A percentile compares a stretch with the other conserved stretches of the same genome.
phyloP scores from a whole-genome alignment of 1,140 invertebrate genomes.

The Monomorium pharaonis region DNA sequence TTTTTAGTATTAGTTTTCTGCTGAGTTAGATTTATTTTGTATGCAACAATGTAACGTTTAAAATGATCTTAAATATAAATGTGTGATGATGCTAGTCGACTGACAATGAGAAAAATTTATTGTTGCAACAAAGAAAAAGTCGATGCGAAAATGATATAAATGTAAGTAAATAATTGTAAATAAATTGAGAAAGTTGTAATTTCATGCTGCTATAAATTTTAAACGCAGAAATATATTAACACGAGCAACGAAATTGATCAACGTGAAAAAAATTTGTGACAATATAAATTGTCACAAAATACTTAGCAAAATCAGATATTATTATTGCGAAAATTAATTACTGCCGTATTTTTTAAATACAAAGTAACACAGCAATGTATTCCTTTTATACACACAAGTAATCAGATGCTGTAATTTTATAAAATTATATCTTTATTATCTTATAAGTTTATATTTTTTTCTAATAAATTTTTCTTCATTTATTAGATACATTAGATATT shows the following conservation, averaged over 20 bases:
- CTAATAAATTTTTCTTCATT: background rate
- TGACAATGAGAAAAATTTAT: slow-evolving; percentile 44
- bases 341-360: slow-evolving; percentile 32
- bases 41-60: slow-evolving; percentile 42
- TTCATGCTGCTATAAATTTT: slow-evolving; percentile 29
- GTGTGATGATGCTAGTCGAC: slow-evolving; percentile 67
- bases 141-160: slow-evolving; percentile 46
- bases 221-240: slow-evolving; percentile 25
- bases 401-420: background rate
- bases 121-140: slow-evolving; percentile 15
- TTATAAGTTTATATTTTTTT: background rate
- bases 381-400: background rate
- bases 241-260: slow-evolving; percentile 46
- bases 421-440: background rate
- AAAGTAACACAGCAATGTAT: slow-evolving; percentile 16
- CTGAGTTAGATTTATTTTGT: slow-evolving; percentile 19
- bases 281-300: slow-evolving; percentile 31
- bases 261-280: slow-evolving; percentile 18
- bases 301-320: slow-evolving; percentile 24
- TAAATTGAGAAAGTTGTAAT: slow-evolving; percentile 35
- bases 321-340: slow-evolving; percentile 9
- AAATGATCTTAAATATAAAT: slow-evolving; percentile 52
- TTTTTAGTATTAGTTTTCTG: background rate
- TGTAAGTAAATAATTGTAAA: slow-evolving; percentile 59
- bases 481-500: background rate